Conservation (phyloP, 2,888 invertebrate species). For the Cactoblastis cactorum region DNA sequence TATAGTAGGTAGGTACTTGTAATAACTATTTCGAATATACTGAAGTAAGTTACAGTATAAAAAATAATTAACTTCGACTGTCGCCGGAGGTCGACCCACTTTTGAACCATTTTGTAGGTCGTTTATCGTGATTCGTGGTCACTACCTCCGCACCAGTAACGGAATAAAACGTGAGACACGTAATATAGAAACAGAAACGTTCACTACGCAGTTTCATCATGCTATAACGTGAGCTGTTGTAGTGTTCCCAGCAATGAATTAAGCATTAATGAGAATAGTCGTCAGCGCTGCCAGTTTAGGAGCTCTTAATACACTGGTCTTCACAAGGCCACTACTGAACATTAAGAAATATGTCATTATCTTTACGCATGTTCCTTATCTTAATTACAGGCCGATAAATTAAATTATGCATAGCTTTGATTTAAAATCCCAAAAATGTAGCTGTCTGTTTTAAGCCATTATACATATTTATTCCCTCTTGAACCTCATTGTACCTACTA, state of each 20-base stretch:
- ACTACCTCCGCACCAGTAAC: constrained; percentile 37
- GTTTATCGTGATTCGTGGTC: constrained; percentile 48
- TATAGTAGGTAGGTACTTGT: no score
- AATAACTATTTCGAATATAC: not conserved
- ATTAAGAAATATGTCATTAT: constrained; percentile 11
- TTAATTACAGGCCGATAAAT: constrained; percentile 2
- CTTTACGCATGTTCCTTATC: constrained; percentile 3
- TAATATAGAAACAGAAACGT: not conserved
- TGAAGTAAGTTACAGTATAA: constrained; percentile 24
- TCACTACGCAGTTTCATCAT: constrained; percentile 10
- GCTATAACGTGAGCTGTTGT: not conserved
- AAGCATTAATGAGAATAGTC: not conserved
- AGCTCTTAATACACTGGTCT: not conserved
- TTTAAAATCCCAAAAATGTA: no score
- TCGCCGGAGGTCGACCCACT: constrained; percentile 57
- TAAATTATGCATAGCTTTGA: not conserved
- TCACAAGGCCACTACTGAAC: constrained; percentile 1
- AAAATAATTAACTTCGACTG: constrained; percentile 41
- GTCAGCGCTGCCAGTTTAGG: not conserved
- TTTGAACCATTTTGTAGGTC: constrained; percentile 63
- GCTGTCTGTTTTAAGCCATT: no score
- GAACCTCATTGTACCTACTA: no score
- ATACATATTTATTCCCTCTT: no score
- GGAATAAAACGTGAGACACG: not conserved
- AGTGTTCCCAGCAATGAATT: constrained; percentile 4